phyloP scores from a whole-genome alignment of 2,888 invertebrate species.

The Aplocera efformata region DNA sequence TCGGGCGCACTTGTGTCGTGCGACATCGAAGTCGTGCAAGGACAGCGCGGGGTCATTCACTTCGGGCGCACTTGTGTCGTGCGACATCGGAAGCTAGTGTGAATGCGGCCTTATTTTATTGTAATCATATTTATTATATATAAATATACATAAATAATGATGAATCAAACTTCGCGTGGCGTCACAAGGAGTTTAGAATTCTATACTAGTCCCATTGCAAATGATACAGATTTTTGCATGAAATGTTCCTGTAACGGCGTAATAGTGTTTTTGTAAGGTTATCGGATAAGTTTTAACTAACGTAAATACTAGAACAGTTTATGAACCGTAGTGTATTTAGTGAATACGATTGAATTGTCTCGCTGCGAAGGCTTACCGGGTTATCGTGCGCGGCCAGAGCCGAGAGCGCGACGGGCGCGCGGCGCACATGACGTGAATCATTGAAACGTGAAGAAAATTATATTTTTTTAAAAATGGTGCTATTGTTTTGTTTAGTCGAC shows the following conservation, averaged over 20 bases:
- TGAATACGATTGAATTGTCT: conserved; percentile 33
- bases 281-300: conserved; percentile 60
- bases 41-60: conserved; percentile 64
- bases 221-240: conserved; percentile 72
- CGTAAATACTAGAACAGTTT: conserved; percentile 51
- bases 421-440: conserved; percentile 36
- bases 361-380: conserved; percentile 41
- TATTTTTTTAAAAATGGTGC: conserved; percentile 80
- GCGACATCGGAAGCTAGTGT: conserved; percentile 71
- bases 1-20: conserved; percentile 63
- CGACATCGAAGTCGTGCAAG: conserved; percentile 71
- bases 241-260: conserved; percentile 77
- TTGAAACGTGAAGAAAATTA: conserved; percentile 54
- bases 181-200: conserved; percentile 55
- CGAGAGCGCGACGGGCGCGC: conserved; percentile 22
- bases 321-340: conserved; percentile 36
- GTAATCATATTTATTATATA: conserved; percentile 44
- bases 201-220: conserved; percentile 78
- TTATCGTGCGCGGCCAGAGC: conserved; percentile 13
- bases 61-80: conserved; percentile 60
- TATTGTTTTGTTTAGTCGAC: conserved; percentile 74
- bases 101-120: conserved; percentile 67
- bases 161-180: conserved; percentile 51
- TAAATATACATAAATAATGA: conserved; percentile 41
- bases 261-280: conserved; percentile 66